Evolutionary conservation across 1,140 invertebrate genomes (phyloP), one percentile per base, ranked within the genome.

Genomic region (Rhizoglyphus robini): DNA sequence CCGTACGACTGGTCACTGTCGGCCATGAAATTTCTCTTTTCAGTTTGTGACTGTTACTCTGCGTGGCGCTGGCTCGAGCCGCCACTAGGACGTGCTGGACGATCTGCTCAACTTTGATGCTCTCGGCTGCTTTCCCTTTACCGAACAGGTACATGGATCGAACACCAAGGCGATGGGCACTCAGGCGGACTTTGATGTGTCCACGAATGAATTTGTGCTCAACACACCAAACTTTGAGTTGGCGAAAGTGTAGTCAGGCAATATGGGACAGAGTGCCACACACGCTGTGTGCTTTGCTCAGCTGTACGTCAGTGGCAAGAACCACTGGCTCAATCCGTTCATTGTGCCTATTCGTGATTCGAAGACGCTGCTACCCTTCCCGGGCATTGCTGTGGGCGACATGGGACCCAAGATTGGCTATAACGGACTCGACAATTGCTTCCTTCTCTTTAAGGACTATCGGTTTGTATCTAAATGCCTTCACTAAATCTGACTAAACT

Each of bases 201-300:
- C 75, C 25, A 84, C 81, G 8, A 38, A 67, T 78, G 83, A 86
- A 75, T 96, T 96, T 78, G 80, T 95, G 29, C 79, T 97, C 11
- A 83, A 95, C 73, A 89, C 92, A 0, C 90, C 93, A 0, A 87
- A 92, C 76, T 88, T 95, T 78, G 86, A 94, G 76, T 88, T 91
- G 29, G 88, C 89, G 48, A 97, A 97, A 81, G 92, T 89, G 77
- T 97, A 92, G 93, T 81, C 86, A 70, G 90, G 90, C 70, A 88
- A 88, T 78, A 79, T 94, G 77, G 86, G 87, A 65, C 85, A 94
- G 81, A 85, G 83, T 30, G 86, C 88, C 63, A 94, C 90, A 0
- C 85, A 94, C 72, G 87, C 86, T 1, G 59, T 68, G 46, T 48
- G 60, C 11, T 96, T 90, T 78, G 93, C 93, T 2, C 88, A 95